Conservation (phyloP, 2,797 vertebrate species). For the Diglossa cyanea region DNA sequence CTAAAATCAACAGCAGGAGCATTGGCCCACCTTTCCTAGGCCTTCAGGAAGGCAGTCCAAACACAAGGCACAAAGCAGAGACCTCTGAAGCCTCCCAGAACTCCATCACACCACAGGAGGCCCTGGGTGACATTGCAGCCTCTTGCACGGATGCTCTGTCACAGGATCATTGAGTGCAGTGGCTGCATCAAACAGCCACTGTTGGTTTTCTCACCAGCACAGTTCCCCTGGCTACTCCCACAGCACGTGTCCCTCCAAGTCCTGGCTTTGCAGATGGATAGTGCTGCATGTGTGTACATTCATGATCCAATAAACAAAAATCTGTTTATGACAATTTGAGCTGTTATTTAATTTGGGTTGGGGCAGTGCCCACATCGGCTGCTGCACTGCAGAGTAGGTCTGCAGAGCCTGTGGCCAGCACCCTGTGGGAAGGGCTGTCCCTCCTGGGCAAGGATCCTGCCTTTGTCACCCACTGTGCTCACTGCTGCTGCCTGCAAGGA, state of each 20-base stretch:
- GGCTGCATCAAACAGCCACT: not conserved
- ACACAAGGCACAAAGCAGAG: not conserved
- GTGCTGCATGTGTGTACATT: not conserved
- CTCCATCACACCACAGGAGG: accelerated
- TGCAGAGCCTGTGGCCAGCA: not conserved
- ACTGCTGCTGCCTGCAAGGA: not conserved
- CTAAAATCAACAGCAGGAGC: not conserved
- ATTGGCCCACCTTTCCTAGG: not conserved
- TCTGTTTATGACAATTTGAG: not conserved
- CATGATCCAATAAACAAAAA: not conserved
- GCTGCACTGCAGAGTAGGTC: not conserved
- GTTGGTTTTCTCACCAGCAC: not conserved
- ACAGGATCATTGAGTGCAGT: accelerated
- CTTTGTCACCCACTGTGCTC: not conserved
- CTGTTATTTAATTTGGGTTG: not conserved
- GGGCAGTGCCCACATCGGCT: not conserved
- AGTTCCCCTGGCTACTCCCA: accelerated
- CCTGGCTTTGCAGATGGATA: not conserved
- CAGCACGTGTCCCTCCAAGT: accelerated
- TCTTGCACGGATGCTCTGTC: not conserved
- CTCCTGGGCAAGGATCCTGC: not conserved
- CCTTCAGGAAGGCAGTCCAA: not conserved
- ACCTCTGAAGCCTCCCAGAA: not conserved
- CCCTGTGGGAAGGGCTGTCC: not conserved
- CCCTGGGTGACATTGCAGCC: not conserved